Evolutionary conservation across 92 coral and sea anemone genomes (phyloP).

Genomic region (Desmophyllum pertusum): DNA sequence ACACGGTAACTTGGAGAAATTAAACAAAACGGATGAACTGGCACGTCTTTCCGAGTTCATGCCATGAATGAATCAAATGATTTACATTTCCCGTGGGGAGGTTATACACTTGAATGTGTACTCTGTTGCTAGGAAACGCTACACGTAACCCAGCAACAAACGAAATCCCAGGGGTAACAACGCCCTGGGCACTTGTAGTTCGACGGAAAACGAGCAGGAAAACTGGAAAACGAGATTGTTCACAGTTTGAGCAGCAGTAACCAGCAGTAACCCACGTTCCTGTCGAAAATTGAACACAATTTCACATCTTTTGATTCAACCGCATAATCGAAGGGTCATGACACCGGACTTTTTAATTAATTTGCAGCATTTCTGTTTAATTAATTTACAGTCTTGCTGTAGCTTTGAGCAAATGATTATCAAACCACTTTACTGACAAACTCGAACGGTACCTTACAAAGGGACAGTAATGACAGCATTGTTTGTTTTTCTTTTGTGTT

Average conservation of each 20-base stretch:
- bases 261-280: no score
- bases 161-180: neutral
- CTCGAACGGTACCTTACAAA: neutral
- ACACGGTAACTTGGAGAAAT: neutral
- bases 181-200: neutral
- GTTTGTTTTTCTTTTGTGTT: slow-evolving; percentile 16
- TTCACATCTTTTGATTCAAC: neutral
- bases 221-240: no score
- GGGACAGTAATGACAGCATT: neutral
- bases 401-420: neutral
- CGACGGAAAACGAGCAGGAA: no score
- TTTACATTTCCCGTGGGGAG: slow-evolving; percentile 4
- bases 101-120: neutral
- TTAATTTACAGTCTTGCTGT: neutral
- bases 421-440: slow-evolving; percentile 7
- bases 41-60: slow-evolving; percentile 9
- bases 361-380: neutral
- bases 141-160: neutral
- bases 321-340: slow-evolving; percentile 21
- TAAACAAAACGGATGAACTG: slow-evolving; percentile 2
- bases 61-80: slow-evolving; percentile 6
- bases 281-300: neutral
- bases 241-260: no score
- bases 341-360: slow-evolving; percentile 6
- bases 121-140: slow-evolving; percentile 19